A percentile compares a stretch with the other conserved stretches of the same genome.
Conservation (phyloP, 2,888 invertebrate genomes). For the Zygaena filipendulae region DNA sequence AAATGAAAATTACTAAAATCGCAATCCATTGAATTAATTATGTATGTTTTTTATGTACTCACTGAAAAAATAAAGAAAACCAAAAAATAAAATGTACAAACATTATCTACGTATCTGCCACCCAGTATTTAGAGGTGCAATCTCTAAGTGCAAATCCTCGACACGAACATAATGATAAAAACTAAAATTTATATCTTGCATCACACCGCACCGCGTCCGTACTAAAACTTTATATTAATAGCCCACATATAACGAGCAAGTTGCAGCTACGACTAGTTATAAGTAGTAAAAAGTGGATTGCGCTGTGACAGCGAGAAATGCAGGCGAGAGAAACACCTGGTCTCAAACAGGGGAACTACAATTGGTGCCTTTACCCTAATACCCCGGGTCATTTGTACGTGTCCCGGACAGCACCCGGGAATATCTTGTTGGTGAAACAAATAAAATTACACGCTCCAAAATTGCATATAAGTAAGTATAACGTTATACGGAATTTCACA, state of each 20-base stretch:
- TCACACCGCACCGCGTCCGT: conserved; percentile 26
- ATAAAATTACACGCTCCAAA: too few species aligned
- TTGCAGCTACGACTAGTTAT: conserved; percentile 8
- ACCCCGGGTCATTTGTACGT: conserved; percentile 18
- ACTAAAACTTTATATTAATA: conserved; percentile 27
- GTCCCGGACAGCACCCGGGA: conserved; percentile 12
- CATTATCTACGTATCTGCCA: too few species aligned
- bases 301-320: conserved; percentile 38
- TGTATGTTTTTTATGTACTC: too few species aligned
- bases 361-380: conserved; percentile 7
- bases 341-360: conserved; percentile 17
- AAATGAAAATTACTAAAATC: too few species aligned
- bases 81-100: too few species aligned
- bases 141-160: too few species aligned
- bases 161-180: too few species aligned
- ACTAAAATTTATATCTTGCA: conserved; percentile 37
- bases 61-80: too few species aligned
- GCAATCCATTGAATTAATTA: too few species aligned
- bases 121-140: too few species aligned
- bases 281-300: conserved; percentile 37
- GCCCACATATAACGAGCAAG: conserved; percentile 7
- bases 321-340: conserved; percentile 30
- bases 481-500: too few species aligned
- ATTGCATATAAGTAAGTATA: too few species aligned
- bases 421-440: conserved; percentile 17